Conservation (phyloP, 2,888 invertebrate species). For the Zaprionus bogoriensis region DNA sequence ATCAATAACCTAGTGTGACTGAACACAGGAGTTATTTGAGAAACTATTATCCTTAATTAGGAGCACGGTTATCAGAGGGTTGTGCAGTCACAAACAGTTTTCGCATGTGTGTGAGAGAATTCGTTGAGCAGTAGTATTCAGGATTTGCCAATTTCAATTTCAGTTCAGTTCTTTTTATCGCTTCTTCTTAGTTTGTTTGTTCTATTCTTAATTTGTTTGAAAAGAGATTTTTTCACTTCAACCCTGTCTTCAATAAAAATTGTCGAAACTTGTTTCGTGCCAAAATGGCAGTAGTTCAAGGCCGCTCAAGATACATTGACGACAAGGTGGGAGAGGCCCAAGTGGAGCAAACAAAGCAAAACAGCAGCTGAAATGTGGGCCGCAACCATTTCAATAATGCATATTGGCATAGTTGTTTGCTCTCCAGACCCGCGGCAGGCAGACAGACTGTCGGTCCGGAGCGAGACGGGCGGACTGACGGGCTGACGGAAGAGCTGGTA, state of each 20-base stretch:
- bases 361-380: conserved; percentile 47
- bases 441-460: conserved; percentile 1
- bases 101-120: no score
- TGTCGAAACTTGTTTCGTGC: background rate
- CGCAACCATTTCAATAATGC: conserved; percentile 60
- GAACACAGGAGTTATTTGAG: no score
- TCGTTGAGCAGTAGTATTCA: no score
- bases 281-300: conserved; percentile 49
- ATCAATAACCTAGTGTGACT: no score
- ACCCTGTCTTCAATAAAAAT: background rate
- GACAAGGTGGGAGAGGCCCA: conserved; percentile 14
- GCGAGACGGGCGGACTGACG: background rate
- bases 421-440: conserved; percentile 13
- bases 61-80: no score
- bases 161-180: no score
- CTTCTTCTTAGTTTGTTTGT: background rate
- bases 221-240: background rate
- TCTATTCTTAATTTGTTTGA: background rate
- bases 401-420: conserved; percentile 37
- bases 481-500: background rate
- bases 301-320: conserved; percentile 2
- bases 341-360: conserved; percentile 31
- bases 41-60: no score
- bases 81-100: no score
- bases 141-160: no score